Conservation (phyloP, 2,113 vertebrate genomes). For the Andinoacara biseriatus region DNA sequence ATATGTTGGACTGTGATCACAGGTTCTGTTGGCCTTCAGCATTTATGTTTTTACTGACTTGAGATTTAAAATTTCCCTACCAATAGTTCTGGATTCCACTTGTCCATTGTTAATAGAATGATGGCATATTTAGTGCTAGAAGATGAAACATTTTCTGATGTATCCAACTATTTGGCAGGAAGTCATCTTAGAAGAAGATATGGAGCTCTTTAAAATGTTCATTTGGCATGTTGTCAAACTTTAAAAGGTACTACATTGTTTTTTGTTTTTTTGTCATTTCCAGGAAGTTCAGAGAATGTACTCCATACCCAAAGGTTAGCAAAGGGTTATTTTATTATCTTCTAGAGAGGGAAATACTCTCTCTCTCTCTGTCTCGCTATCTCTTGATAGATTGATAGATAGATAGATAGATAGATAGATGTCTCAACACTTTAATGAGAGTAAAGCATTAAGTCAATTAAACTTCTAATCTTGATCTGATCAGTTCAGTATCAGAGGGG, state of each 20-base stretch:
- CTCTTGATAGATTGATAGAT: too few relatives aligned
- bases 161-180: neutral
- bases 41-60: conserved; percentile 17
- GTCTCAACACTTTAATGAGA: too few relatives aligned
- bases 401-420: too few relatives aligned
- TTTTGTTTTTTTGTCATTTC: neutral
- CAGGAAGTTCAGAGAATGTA: neutral
- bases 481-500: too few relatives aligned
- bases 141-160: neutral
- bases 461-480: too few relatives aligned
- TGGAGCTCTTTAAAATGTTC: neutral
- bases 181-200: neutral
- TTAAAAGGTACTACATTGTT: neutral
- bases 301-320: neutral
- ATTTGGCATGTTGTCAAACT: neutral
- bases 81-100: conserved; percentile 18
- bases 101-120: conserved; percentile 1
- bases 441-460: too few relatives aligned
- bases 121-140: neutral
- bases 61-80: conserved; percentile 13
- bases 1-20: conserved; percentile 61
- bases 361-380: too few relatives aligned
- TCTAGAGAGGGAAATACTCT: too few relatives aligned
- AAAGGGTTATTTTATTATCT: neutral
- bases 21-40: conserved; percentile 30